Conservation (phyloP, 1,140 invertebrate genomes). For the Sminthurinus signatus region DNA sequence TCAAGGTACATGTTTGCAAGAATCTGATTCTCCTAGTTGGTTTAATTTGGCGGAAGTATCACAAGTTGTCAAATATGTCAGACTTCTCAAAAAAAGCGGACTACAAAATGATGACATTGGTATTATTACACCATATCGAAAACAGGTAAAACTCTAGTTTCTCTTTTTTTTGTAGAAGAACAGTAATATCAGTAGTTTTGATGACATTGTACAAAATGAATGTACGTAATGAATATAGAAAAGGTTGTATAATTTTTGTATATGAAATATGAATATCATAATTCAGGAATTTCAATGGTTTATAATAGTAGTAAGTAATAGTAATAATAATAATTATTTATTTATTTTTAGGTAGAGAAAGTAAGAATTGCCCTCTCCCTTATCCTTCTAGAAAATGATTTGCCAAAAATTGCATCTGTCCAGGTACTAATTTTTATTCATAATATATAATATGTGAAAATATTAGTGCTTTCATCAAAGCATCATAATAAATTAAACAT, state of each 20-base stretch:
- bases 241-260: background rate
- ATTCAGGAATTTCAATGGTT: constrained; percentile 21
- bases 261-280: background rate
- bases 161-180: constrained; percentile 14
- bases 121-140: constrained; percentile 86
- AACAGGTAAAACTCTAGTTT: constrained; percentile 59
- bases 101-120: constrained; percentile 69
- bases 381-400: constrained; percentile 55
- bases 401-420: constrained; percentile 82
- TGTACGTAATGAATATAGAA: background rate
- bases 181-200: background rate
- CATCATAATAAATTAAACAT: no score
- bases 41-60: constrained; percentile 80
- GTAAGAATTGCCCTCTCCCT: constrained; percentile 51
- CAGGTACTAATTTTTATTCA: no score
- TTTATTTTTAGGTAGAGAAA: constrained; percentile 58
- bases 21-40: constrained; percentile 74
- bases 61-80: constrained; percentile 55
- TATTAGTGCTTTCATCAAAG: no score
- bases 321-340: no score
- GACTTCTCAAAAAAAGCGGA: constrained; percentile 57
- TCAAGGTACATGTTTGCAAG: constrained; percentile 64
- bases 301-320: no score
- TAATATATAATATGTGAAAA: no score
- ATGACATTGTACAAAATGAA: background rate